Evolutionary conservation across 2,797 vertebrate species (phyloP), one percentile per base, ranked within the genome.

Genomic region (Merluccius polli): DNA sequence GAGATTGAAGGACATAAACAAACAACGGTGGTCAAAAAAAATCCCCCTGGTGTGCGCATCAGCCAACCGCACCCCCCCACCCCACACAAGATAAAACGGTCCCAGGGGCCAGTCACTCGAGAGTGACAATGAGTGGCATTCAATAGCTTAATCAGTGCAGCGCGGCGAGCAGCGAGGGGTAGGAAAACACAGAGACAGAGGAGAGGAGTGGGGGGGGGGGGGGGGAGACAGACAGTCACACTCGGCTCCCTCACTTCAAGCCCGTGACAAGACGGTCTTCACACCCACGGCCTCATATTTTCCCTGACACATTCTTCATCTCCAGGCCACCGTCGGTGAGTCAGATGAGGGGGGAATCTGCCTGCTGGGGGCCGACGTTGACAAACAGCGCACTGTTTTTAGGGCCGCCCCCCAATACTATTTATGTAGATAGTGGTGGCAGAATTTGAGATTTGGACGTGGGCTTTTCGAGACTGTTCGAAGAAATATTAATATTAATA

Each of bases 41-140:
- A 44, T 0, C 18, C 41, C 41, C 5, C 41, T 15, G 48, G 48
- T 52, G 48, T 52, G 48, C 8, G 18, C 48, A 9, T 9, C 44
- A 15, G 18, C 1, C 52, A 6, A n/a, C 21, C 52, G 6, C n/a
- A 41, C 13, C 13, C 41, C 41, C 13, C 41, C 41, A 1, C 41
- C 52, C 52, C n/a, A 6, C n/a, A n/a, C 52, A 15, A 63, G 52
- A 63, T 63, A 63, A 63, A 63, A 27, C 1, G 7, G 5, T 27
- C 6, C 48, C 48, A 52, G 48, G 48, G 48, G n/a, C 48, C 48
- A 18, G 48, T 24, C 52, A 24, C n/a, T 24, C 7, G 21, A 63
- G n/a, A 77, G 78, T 74, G 82, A 87, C 87, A 87, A 83, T 86
- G 80, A 78, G 74, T 68, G 74, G 71, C 84, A 79, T 88, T 90